Conservation (phyloP, 1,140 invertebrate genomes). For the Anastrepha obliqua region DNA sequence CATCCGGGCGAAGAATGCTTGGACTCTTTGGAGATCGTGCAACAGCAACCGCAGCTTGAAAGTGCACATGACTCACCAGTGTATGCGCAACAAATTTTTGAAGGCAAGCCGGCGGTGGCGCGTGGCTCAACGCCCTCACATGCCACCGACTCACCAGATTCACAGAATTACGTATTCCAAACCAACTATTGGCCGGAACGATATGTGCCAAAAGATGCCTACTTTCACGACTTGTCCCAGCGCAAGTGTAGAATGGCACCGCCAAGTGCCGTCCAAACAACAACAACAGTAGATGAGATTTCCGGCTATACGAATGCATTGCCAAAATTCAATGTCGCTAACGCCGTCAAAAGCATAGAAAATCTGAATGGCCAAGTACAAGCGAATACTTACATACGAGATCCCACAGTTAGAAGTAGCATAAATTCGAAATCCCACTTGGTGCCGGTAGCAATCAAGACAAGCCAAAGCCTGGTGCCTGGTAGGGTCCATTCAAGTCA, state of each 20-base stretch:
- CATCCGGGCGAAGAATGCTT: conserved; percentile 32
- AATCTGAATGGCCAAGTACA: conserved; percentile 16
- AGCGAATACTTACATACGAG: conserved; percentile 38
- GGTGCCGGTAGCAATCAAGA: neutral
- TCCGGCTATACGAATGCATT: conserved; percentile 12
- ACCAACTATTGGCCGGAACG: conserved; percentile 42
- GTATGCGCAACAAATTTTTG: conserved; percentile 2
- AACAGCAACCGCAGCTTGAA: neutral
- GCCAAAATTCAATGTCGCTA: conserved; percentile 38
- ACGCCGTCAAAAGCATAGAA: conserved; percentile 25
- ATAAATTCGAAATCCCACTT: neutral
- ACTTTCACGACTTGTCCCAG: conserved; percentile 78
- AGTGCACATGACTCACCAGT: neutral
- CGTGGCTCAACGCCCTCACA: conserved; percentile 8
- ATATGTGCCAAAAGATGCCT: conserved; percentile 77
- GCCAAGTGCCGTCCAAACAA: neutral
- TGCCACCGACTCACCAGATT: conserved; percentile 32
- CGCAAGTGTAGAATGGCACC: conserved; percentile 56
- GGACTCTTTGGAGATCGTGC: neutral
- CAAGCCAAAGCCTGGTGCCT: neutral
- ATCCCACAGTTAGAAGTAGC: conserved; percentile 18
- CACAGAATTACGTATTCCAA: conserved; percentile 31
- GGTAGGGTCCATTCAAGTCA: neutral
- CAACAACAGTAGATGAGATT: neutral
- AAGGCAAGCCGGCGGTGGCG: neutral